A percentile compares a stretch with the other conserved stretches of the same genome.
Conservation (phyloP, 2,113 vertebrate genomes). For the Boulengeromyrus knoepffleri region DNA sequence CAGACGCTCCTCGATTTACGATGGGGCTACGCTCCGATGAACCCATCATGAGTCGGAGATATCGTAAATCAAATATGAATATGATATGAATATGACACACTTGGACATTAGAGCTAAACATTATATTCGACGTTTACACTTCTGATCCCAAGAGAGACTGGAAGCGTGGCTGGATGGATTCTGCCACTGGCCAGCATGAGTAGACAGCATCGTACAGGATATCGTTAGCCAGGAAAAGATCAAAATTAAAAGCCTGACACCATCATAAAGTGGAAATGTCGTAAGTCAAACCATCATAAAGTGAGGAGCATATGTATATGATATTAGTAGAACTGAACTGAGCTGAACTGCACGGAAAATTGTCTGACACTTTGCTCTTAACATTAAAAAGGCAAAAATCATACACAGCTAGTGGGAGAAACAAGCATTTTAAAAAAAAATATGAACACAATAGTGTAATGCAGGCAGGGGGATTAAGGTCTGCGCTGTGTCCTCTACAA, state of each 20-base stretch:
- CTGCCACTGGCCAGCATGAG: not conserved
- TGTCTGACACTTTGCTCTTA: not conserved
- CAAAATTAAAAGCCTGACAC: not conserved
- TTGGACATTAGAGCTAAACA: not conserved
- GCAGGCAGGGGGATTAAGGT: slow-evolving; percentile 3
- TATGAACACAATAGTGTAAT: not conserved
- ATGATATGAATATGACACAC: not conserved
- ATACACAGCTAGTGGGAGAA: not conserved
- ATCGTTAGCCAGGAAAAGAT: not conserved
- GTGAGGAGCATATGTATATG: not conserved
- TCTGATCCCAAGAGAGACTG: not conserved
- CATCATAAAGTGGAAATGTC: not conserved
- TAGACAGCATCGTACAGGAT: not conserved
- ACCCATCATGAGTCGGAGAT: not conserved
- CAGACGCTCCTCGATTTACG: not conserved
- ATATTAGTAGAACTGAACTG: not conserved
- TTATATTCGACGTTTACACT: not conserved
- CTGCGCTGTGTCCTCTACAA: slow-evolving; percentile 56
- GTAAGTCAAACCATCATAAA: not conserved
- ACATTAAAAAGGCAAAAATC: not conserved
- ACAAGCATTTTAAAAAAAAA: not conserved
- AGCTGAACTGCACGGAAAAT: not conserved
- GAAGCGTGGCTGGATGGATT: not conserved
- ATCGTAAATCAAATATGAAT: not conserved
- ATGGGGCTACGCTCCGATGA: not conserved